phyloP scores from a whole-genome alignment of 1,140 invertebrate species.

The Mamestra configurata region DNA sequence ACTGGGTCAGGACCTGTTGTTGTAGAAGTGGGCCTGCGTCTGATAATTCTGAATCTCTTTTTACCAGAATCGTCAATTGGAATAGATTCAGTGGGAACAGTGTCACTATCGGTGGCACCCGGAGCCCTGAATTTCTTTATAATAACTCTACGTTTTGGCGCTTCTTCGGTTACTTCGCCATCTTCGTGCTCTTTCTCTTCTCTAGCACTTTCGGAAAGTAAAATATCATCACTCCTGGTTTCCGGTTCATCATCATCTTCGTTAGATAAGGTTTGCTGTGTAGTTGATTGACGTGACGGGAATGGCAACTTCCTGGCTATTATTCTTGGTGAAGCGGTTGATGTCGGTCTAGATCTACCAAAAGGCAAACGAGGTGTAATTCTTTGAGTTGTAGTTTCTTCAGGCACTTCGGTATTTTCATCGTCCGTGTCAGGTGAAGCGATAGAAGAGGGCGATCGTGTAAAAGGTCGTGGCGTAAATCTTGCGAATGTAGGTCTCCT shows the following conservation, averaged over 20 bases:
- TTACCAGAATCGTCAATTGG: slow-evolving; percentile 71
- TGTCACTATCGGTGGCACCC: slow-evolving; percentile 59
- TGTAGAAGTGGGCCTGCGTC: slow-evolving; percentile 74
- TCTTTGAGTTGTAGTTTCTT: slow-evolving; percentile 62
- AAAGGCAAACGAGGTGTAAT: slow-evolving; percentile 70
- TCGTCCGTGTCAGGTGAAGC: slow-evolving; percentile 56
- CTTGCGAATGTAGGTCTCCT: slow-evolving; percentile 77
- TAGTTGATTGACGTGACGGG: slow-evolving; percentile 65
- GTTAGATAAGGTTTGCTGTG: slow-evolving; percentile 56
- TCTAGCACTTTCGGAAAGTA: slow-evolving; percentile 88
- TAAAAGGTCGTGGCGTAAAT: slow-evolving; percentile 84
- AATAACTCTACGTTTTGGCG: slow-evolving; percentile 66
- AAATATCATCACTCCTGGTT: slow-evolving; percentile 88
- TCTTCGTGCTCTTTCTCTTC: slow-evolving; percentile 87
- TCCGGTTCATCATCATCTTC: slow-evolving; percentile 76
- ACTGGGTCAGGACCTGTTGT: slow-evolving; percentile 58
- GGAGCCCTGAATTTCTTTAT: slow-evolving; percentile 74
- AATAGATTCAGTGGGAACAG: slow-evolving; percentile 62
- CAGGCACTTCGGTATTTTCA: slow-evolving; percentile 46
- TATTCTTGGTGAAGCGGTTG: slow-evolving; percentile 53
- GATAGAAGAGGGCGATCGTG: slow-evolving; percentile 62
- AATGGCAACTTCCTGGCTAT: slow-evolving; percentile 78
- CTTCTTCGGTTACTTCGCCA: slow-evolving; percentile 60
- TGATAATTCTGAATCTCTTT: slow-evolving; percentile 78
- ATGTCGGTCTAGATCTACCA: slow-evolving; percentile 63